Evolutionary conservation across 1,140 invertebrate genomes (phyloP), one percentile per base, ranked within the genome.

Genomic region (Maconellicoccus hirsutus): DNA sequence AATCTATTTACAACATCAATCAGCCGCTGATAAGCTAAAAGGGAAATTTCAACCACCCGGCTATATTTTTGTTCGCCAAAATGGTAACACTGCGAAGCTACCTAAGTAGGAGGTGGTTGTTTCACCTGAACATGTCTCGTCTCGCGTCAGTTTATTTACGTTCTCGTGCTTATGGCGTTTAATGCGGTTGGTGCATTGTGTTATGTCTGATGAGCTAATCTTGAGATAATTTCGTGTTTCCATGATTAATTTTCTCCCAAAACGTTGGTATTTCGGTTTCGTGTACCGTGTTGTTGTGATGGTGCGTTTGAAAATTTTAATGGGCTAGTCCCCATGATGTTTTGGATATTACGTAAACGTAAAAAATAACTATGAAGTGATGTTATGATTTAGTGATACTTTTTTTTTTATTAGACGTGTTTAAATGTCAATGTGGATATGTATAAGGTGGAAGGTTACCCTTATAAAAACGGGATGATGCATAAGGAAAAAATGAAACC

Each of bases 271-370:
- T 33, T 33, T 33, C 4, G 4, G 12, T 52, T 52, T 16, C 42
- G 10, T 52, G 42, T 16, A 14, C n/a, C 2, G 42, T 52, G 42
- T 52, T 8, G 42, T 52, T 6, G 2, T 16, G n/a, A 3, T 52
- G 42, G n/a, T 52, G 10, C 42, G 16, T 52, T 6, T 19, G 42
- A 8, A 52, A 16, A 52, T 14, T 52, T 16, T 16, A 4, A 8
- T 16, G 42, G 3, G 42, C n/a, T 52, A 12, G 12, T 12, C 12
- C 29, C 4, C 29, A 16, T 52, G 4, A 52, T 52, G 42, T 52
- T 52, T 19, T 52, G 42, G 42, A 52, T 52, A 52, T 52, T 52
- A 52, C 42, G 42, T 52, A 52, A 52, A 52, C 42, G 42, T 52
- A 52, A 52, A 52, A 52, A 52, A 52, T 52, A 52, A 52, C 42